Conservation (phyloP, 2,888 invertebrate species). For the Physocephala rufipes region DNA sequence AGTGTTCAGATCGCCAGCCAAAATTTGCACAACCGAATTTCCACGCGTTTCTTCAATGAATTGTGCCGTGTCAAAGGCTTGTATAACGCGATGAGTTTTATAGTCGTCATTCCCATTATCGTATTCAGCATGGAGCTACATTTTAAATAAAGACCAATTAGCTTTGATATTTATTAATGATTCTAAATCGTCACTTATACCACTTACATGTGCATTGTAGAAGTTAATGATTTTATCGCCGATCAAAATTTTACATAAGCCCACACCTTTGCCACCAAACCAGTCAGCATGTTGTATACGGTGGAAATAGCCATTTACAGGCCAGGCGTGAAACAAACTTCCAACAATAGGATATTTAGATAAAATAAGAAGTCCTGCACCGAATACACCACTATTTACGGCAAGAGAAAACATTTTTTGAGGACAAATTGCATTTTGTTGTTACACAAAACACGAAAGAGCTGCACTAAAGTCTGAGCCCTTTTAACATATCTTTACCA, state of each 20-base stretch:
- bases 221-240: constrained; percentile 78
- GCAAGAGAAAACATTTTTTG: constrained; percentile 45
- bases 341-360: constrained; percentile 85
- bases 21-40: constrained; percentile 81
- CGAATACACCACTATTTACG: constrained; percentile 82
- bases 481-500: neutral
- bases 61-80: constrained; percentile 94
- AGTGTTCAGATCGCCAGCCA: constrained; percentile 95
- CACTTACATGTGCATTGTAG: constrained; percentile 91
- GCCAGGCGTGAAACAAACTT: constrained; percentile 91
- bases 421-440: constrained; percentile 10
- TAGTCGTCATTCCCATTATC: constrained; percentile 86
- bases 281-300: constrained; percentile 97
- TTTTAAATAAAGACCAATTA: constrained; percentile 41
- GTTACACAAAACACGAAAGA: neutral
- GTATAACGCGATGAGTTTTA: constrained; percentile 88
- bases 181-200: neutral
- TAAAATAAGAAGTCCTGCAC: constrained; percentile 89
- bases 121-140: constrained; percentile 94
- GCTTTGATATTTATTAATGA: neutral
- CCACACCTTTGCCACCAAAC: constrained; percentile 98
- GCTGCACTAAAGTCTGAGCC: neutral
- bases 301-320: constrained; percentile 93
- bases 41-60: constrained; percentile 87
- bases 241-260: constrained; percentile 78